Evolutionary conservation across 2,113 vertebrate species (phyloP).

Genomic region (Stigmatopora argus): DNA sequence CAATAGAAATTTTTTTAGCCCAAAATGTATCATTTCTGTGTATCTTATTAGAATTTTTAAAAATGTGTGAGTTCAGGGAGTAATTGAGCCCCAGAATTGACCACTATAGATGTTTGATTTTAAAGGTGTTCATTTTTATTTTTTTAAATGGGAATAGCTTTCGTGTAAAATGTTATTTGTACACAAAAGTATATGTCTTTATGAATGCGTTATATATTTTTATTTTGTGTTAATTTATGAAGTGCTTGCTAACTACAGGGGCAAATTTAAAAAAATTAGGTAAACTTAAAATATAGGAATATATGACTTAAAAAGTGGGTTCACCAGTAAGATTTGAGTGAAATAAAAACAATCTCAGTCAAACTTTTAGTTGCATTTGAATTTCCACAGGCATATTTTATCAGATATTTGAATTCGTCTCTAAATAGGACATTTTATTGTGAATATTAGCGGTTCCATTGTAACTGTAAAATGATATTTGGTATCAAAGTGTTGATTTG

Average conservation of each 20-base stretch:
- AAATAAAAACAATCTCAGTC: too few species aligned
- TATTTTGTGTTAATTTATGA: not conserved
- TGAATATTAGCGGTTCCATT: not conserved
- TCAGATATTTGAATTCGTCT: too few species aligned
- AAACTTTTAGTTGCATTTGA: not conserved
- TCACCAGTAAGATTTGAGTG: too few species aligned
- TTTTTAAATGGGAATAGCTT: not conserved
- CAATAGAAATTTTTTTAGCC: not conserved
- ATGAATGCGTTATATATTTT: not conserved
- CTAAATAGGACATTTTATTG: too few species aligned
- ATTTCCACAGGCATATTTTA: not conserved
- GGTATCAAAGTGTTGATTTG: not conserved
- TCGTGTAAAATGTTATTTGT: not conserved
- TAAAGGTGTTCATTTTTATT: too few species aligned
- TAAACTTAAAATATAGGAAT: too few species aligned
- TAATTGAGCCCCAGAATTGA: too few species aligned
- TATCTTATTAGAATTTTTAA: too few species aligned
- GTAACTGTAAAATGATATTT: not conserved
- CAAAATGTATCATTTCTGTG: not conserved
- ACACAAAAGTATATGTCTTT: not conserved
- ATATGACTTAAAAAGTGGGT: too few species aligned
- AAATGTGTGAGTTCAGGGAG: too few species aligned
- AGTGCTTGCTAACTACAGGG: not conserved
- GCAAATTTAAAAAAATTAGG: too few species aligned
- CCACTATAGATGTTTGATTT: too few species aligned